These are phyloP conservation scores for Merops nubicus DNA, from an alignment of 2,113 vertebrate genomes.

Conservation along the genomic window DNA sequence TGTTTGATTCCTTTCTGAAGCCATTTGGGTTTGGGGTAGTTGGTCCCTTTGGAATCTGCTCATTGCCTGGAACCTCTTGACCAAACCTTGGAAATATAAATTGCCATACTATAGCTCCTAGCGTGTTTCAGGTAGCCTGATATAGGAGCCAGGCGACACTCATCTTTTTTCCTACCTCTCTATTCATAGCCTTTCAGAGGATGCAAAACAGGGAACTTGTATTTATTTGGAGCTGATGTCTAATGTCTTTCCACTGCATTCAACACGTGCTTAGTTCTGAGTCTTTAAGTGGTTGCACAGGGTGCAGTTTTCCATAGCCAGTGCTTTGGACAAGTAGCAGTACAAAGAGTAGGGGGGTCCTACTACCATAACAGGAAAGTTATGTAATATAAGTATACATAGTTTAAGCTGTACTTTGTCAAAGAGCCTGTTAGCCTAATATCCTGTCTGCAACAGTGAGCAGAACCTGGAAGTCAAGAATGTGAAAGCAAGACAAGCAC, in stretches of 20 bases:
- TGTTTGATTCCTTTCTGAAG: background rate
- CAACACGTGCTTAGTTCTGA: background rate
- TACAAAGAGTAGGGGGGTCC: background rate
- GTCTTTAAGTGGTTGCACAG: background rate
- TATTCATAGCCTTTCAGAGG: background rate
- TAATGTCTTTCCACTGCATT: slow-evolving; percentile 20
- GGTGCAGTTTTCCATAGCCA: background rate
- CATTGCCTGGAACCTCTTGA: background rate
- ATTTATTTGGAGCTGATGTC: background rate
- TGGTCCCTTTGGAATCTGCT: background rate
- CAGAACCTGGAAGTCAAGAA: background rate
- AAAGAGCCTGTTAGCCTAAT: background rate
- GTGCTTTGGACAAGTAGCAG: background rate
- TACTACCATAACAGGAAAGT: too few species aligned
- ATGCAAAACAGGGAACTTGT: slow-evolving; percentile 2
- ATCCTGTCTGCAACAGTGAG: background rate
- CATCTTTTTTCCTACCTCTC: background rate
- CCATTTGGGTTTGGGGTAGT: background rate
- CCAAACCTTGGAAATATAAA: background rate
- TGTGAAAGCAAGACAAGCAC: background rate
- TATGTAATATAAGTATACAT: too few species aligned
- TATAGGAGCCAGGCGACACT: background rate
- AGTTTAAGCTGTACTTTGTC: background rate
- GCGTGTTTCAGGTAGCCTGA: background rate
- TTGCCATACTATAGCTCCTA: background rate